Conservation (phyloP, 1,140 invertebrate genomes). For the Atopsyche davidsoni region DNA sequence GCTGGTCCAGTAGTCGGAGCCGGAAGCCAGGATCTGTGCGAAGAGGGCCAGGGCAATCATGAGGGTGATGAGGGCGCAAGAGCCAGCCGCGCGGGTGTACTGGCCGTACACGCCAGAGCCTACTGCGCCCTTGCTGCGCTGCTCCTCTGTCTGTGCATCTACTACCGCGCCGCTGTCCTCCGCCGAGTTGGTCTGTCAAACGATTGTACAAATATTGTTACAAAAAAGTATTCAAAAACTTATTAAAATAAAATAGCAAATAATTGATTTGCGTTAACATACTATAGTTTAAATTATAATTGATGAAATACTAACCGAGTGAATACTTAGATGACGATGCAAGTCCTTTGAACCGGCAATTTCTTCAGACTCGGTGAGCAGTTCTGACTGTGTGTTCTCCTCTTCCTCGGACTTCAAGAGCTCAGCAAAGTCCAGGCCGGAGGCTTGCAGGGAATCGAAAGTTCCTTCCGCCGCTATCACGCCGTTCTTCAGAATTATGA, state of each 20-base stretch:
- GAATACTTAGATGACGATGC: constrained; percentile 45
- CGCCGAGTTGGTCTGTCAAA: constrained; percentile 43
- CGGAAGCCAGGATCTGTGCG: constrained; percentile 58
- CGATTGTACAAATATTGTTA: not conserved
- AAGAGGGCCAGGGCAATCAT: constrained; percentile 50
- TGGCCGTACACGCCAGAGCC: constrained; percentile 51
- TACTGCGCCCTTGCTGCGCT: constrained; percentile 53
- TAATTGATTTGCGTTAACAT: too few relatives aligned
- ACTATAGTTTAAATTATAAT: not conserved
- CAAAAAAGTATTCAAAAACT: too few relatives aligned
- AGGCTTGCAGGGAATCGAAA: constrained; percentile 55
- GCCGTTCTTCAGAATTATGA: constrained; percentile 58
- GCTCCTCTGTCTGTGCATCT: constrained; percentile 46
- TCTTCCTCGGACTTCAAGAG: constrained; percentile 50
- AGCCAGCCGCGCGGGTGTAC: constrained; percentile 57
- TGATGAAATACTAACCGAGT: constrained; percentile 35
- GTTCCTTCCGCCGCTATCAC: constrained; percentile 53
- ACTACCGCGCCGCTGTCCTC: constrained; percentile 54
- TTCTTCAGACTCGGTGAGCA: constrained; percentile 24
- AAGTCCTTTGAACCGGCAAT: constrained; percentile 36
- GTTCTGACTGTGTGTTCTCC: constrained; percentile 35
- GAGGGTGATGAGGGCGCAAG: constrained; percentile 41
- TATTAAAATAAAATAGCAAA: too few relatives aligned
- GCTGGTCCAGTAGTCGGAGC: constrained; percentile 62
- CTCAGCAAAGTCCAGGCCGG: constrained; percentile 59